Conservation (phyloP, 2,888 invertebrate species). For the Sphecodes monilicornis region DNA sequence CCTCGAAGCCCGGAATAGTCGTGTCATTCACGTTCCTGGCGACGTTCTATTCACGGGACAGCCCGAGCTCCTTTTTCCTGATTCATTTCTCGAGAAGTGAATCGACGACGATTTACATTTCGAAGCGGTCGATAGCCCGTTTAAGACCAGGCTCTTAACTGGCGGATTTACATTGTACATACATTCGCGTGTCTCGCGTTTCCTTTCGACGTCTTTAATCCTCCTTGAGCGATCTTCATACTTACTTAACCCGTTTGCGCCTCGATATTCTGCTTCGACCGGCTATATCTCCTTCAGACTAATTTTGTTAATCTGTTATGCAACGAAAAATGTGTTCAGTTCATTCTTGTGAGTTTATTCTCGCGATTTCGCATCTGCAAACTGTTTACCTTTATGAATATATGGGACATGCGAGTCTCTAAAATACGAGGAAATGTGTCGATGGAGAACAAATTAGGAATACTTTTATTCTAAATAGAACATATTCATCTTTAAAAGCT, state of each 20-base stretch:
- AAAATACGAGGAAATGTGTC: not conserved
- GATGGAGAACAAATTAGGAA: too few species aligned
- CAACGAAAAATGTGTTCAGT: not conserved
- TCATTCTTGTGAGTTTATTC: too few species aligned
- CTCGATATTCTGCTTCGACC: not conserved
- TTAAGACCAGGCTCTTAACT: conserved; percentile 19
- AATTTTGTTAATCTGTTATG: not conserved
- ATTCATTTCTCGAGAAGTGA: conserved; percentile 41
- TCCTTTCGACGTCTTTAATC: not conserved
- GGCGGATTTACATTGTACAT: conserved; percentile 29
- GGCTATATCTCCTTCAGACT: not conserved
- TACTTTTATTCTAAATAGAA: too few species aligned
- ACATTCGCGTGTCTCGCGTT: conserved; percentile 25
- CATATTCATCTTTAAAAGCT: too few species aligned
- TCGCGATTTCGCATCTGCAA: not conserved
- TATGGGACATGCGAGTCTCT: not conserved
- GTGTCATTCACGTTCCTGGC: conserved; percentile 66
- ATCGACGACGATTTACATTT: conserved; percentile 56
- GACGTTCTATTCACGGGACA: conserved; percentile 55
- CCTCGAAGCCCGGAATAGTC: conserved; percentile 58
- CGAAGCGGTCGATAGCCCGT: conserved; percentile 19
- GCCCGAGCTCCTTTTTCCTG: conserved; percentile 6
- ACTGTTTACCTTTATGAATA: not conserved
- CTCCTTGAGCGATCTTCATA: conserved; percentile 3
- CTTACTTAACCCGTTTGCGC: conserved; percentile 11